A percentile compares a stretch with the other conserved stretches of the same genome.
phyloP scores from a whole-genome alignment of 2,888 invertebrate species.

The Suillia variegata region DNA sequence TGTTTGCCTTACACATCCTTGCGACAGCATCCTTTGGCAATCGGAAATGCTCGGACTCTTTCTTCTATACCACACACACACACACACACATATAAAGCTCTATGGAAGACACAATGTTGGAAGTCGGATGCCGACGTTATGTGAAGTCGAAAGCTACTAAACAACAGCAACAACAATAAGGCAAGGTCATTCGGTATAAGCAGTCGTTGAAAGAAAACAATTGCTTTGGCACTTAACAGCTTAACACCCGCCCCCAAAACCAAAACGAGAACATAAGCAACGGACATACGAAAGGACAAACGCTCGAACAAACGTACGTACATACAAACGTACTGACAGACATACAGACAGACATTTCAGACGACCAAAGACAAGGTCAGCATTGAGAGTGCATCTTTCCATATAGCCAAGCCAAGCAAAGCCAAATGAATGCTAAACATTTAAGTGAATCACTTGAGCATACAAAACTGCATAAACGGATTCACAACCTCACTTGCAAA shows the following conservation, averaged over 20 bases:
- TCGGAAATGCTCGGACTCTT: not conserved
- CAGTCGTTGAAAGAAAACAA: constrained; percentile 55
- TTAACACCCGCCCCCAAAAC: constrained; percentile 49
- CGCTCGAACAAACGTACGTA: too few species aligned
- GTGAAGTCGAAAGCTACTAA: too few species aligned
- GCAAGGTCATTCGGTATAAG: constrained; percentile 19
- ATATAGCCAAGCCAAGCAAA: constrained; percentile 16
- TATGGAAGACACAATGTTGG: constrained; percentile 23
- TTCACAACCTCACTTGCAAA: constrained; percentile 6
- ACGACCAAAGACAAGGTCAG: not conserved
- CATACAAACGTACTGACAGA: too few species aligned
- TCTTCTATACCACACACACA: too few species aligned
- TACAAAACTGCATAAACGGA: constrained; percentile 3
- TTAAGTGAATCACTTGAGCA: constrained; percentile 32
- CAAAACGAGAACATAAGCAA: too few species aligned
- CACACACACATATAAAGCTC: too few species aligned
- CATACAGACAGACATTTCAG: constrained; percentile 10
- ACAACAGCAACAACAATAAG: too few species aligned
- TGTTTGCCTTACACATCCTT: not conserved
- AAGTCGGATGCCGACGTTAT: constrained; percentile 26
- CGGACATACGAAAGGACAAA: not conserved
- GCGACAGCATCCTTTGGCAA: not conserved
- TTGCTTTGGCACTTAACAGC: constrained; percentile 58
- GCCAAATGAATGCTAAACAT: constrained; percentile 33
- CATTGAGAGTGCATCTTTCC: too few species aligned